phyloP scores from a whole-genome alignment of 1,140 invertebrate genomes.

The Meteorus sp. region DNA sequence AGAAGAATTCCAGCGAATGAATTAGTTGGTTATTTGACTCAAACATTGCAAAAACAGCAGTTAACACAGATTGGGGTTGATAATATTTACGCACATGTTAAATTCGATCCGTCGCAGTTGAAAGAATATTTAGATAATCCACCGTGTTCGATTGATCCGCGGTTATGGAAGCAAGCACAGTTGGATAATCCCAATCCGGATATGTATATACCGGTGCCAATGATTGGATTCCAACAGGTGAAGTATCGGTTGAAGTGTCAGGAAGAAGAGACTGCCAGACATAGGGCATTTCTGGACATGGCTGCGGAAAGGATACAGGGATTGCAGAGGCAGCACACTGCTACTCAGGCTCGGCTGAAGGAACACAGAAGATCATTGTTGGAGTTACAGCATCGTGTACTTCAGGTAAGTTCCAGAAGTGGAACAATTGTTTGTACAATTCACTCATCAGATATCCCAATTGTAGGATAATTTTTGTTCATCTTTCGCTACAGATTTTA shows the following conservation, averaged over 20 bases:
- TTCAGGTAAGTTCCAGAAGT: no score
- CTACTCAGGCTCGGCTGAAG: slow-evolving; percentile 70
- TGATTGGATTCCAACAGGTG: slow-evolving; percentile 86
- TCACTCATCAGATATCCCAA: no score
- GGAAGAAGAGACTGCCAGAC: slow-evolving; percentile 78
- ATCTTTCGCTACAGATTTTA: slow-evolving; percentile 67
- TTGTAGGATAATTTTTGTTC: slow-evolving; percentile 16
- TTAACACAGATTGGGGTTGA: slow-evolving; percentile 68
- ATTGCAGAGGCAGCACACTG: slow-evolving; percentile 72
- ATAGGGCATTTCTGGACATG: slow-evolving; percentile 73
- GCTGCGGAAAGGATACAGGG: slow-evolving; percentile 76
- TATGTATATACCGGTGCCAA: slow-evolving; percentile 87
- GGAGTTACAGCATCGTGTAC: slow-evolving; percentile 75
- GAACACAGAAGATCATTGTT: slow-evolving; percentile 76
- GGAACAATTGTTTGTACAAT: no score
- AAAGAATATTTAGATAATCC: slow-evolving; percentile 89
- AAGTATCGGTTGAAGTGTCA: slow-evolving; percentile 83
- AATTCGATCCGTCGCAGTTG: slow-evolving; percentile 73
- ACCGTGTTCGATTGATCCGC: slow-evolving; percentile 78
- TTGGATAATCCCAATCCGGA: slow-evolving; percentile 89
- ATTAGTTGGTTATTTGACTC: slow-evolving; percentile 69
- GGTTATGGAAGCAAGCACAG: slow-evolving; percentile 89
- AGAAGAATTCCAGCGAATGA: slow-evolving; percentile 77
- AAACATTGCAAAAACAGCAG: slow-evolving; percentile 70
- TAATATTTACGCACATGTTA: slow-evolving; percentile 65